phyloP scores from a whole-genome alignment of 2,113 vertebrate genomes.

The Grammomys surdaster region DNA sequence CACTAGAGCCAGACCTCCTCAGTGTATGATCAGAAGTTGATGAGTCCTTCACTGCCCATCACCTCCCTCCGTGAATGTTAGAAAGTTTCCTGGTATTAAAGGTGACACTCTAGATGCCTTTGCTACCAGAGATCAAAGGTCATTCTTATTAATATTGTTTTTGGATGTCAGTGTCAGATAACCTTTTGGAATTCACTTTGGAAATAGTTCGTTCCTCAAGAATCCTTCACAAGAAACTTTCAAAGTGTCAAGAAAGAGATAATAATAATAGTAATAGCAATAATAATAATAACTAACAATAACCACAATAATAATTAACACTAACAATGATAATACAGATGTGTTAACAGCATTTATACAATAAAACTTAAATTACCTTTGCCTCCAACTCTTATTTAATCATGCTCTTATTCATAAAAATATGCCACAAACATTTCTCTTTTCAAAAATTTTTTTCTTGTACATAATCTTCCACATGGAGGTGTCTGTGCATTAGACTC shows the following conservation, averaged over 20 bases:
- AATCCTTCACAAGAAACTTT: slow-evolving; percentile 64
- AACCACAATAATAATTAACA: neutral
- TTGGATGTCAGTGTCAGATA: slow-evolving; percentile 75
- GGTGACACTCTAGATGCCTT: slow-evolving; percentile 54
- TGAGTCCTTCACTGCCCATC: neutral
- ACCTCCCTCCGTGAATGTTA: neutral
- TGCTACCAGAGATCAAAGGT: slow-evolving; percentile 64
- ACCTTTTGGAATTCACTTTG: slow-evolving; percentile 76
- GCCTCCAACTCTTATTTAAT: slow-evolving; percentile 55
- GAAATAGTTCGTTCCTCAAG: slow-evolving; percentile 59
- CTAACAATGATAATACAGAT: neutral
- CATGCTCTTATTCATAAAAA: slow-evolving; percentile 62
- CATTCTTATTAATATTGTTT: slow-evolving; percentile 77
- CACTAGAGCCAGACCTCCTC: neutral
- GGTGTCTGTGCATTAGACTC: neutral
- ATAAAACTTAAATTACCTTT: slow-evolving; percentile 73
- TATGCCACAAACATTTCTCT: neutral
- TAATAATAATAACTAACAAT: neutral
- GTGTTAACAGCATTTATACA: slow-evolving; percentile 51
- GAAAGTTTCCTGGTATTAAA: slow-evolving; percentile 62
- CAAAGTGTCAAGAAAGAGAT: slow-evolving; percentile 63
- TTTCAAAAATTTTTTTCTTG: slow-evolving; percentile 5
- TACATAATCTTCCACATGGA: neutral
- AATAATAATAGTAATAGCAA: neutral
- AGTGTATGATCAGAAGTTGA: neutral